Evolutionary conservation across 2,113 vertebrate species (phyloP).

Genomic region (Ptilorrhoa leucosticta): DNA sequence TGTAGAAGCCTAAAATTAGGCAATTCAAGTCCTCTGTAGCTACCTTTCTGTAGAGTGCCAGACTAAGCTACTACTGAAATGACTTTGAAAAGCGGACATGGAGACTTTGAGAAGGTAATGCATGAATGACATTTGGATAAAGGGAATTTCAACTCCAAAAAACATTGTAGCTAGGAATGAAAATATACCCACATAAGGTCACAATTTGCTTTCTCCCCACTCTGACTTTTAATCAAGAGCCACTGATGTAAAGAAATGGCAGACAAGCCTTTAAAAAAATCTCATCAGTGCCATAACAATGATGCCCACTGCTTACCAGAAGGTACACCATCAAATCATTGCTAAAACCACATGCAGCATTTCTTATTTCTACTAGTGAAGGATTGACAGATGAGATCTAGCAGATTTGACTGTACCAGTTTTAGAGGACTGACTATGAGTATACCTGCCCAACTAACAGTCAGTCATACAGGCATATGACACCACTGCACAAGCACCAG

Average conservation of each 20-base stretch:
- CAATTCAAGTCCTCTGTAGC: background rate
- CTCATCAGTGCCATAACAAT: background rate
- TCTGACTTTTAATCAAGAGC: rapidly evolving
- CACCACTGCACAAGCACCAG: background rate
- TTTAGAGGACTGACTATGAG: background rate
- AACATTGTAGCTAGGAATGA: background rate
- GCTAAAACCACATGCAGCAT: background rate
- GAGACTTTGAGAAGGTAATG: background rate
- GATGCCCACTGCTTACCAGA: background rate
- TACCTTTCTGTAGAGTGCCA: background rate
- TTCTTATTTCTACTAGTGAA: background rate
- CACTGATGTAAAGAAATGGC: background rate
- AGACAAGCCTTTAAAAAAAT: background rate
- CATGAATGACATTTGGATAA: background rate
- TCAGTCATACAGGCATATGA: background rate
- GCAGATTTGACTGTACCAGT: background rate
- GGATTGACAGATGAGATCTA: background rate
- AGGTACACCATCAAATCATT: background rate
- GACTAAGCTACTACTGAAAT: background rate
- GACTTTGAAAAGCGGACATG: background rate
- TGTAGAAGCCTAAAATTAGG: background rate
- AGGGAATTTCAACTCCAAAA: background rate
- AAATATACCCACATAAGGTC: background rate
- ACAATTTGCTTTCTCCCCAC: rapidly evolving
- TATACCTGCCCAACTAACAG: background rate